Percentiles rank a stretch among this genome's conserved stretches.
phyloP scores from a whole-genome alignment of 2,797 vertebrate species.

The Lindbergichthys nudifrons region DNA sequence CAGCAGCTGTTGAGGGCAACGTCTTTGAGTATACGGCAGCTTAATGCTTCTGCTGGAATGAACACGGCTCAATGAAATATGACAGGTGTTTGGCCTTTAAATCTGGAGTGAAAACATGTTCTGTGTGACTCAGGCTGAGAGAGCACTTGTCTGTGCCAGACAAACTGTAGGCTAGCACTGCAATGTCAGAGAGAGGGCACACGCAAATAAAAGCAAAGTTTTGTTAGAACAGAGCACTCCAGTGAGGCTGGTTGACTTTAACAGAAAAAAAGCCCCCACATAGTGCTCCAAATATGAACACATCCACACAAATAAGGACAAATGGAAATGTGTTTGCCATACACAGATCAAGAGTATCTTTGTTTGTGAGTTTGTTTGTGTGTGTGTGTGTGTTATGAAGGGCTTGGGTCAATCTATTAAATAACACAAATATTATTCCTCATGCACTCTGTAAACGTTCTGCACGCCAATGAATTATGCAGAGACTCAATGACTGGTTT shows the following conservation, averaged over 20 bases:
- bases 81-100: constrained; percentile 52
- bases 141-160: constrained; percentile 63
- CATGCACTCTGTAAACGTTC: constrained; percentile 23
- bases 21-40: constrained; percentile 62
- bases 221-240: constrained; percentile 43
- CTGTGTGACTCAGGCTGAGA: constrained; percentile 69
- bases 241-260: constrained; percentile 28
- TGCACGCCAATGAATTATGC: not conserved
- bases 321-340: constrained; percentile 33
- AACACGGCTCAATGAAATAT: constrained; percentile 44
- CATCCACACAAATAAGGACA: constrained; percentile 49
- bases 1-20: constrained; percentile 53
- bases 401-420: constrained; percentile 17
- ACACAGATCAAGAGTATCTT: constrained; percentile 29
- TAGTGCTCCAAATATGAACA: constrained; percentile 49
- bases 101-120: constrained; percentile 62
- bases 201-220: constrained; percentile 38
- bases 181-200: constrained; percentile 63
- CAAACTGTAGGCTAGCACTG: constrained; percentile 53
- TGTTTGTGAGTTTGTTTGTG: constrained; percentile 7
- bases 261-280: constrained; percentile 33
- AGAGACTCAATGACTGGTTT: not conserved
- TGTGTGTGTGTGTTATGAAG: constrained; percentile 2
- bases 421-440: not conserved
- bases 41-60: constrained; percentile 58